phyloP scores from a whole-genome alignment of 2,888 invertebrate genomes.

The Ceratothoa steindachneri region DNA sequence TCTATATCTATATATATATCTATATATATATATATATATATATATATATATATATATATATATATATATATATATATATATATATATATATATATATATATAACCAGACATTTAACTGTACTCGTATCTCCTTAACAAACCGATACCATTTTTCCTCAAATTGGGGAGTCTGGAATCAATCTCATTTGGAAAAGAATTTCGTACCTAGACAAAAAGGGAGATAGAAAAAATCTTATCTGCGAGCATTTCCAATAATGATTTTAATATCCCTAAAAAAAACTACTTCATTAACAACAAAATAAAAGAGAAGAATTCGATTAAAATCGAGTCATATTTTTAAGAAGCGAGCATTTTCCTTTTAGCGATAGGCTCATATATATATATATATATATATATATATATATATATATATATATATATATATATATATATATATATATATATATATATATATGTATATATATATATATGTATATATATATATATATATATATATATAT shows the following conservation, averaged over 20 bases:
- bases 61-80: background rate
- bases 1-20: too few species aligned
- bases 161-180: too few species aligned
- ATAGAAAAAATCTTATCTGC: too few species aligned
- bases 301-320: too few species aligned
- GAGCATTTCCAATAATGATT: too few species aligned
- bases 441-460: background rate
- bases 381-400: background rate
- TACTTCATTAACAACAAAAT: too few species aligned
- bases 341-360: background rate
- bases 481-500: background rate
- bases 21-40: too few species aligned
- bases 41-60: background rate
- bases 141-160: background rate
- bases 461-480: background rate
- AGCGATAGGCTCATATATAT: background rate
- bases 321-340: too few species aligned
- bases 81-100: background rate
- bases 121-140: background rate
- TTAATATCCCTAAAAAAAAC: too few species aligned
- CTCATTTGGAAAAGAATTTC: too few species aligned
- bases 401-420: background rate
- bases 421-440: background rate
- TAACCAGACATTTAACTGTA: background rate
- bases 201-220: too few species aligned